Conservation (phyloP, 2,797 vertebrate genomes). For the Botia kubotai region DNA sequence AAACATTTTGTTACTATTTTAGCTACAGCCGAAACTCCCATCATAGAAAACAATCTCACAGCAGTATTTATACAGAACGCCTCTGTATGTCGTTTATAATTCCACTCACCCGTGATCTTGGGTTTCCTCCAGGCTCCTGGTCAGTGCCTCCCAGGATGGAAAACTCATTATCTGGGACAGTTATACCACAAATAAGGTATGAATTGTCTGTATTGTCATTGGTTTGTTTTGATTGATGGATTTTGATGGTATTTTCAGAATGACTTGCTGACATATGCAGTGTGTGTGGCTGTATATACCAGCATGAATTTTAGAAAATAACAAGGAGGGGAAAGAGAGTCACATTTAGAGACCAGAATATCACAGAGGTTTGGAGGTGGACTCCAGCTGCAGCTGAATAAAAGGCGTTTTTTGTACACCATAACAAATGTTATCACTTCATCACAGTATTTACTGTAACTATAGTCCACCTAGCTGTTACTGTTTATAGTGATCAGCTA, state of each 20-base stretch:
- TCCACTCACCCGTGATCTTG: background rate
- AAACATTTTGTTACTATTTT: conserved; percentile 46
- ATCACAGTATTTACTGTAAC: background rate
- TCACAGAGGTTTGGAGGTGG: no score
- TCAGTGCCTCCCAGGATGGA: conserved; percentile 99
- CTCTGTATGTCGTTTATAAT: conserved; percentile 22
- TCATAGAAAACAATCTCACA: background rate
- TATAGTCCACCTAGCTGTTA: no score
- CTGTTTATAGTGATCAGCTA: background rate
- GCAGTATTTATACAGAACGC: background rate
- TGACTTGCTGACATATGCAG: no score
- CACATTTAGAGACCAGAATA: no score
- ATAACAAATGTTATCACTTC: no score
- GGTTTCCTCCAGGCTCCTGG: conserved; percentile 85
- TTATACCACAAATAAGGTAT: conserved; percentile 99
- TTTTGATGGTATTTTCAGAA: no score
- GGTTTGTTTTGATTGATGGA: no score
- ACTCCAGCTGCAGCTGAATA: no score
- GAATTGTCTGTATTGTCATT: background rate
- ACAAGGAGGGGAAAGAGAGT: no score
- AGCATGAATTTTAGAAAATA: no score
- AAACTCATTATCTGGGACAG: conserved; percentile 99
- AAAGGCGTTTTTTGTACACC: no score
- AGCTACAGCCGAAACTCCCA: conserved; percentile 23
- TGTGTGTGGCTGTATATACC: no score